Base-by-base conservation (phyloP, 2,113 vertebrate genomes). In the Nyctereutes procyonoides region DNA sequence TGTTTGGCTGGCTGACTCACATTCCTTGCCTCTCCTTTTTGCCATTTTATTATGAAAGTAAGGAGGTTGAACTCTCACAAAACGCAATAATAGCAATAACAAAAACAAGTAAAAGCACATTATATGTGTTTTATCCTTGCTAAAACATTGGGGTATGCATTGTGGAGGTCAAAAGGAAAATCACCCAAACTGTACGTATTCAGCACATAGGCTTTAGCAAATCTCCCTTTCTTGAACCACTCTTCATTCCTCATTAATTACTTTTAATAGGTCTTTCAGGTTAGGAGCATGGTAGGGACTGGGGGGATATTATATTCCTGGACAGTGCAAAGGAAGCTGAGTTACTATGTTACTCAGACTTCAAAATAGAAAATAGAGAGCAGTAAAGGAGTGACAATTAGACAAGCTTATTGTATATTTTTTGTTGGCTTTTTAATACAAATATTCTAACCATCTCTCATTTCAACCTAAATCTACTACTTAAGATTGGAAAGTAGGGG, bases 1-100 rank as follows among this genome's bases (percentile, higher is more conserved):
- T 90, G 97, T 96, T 96, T 98, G 96, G 97, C 97, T 97, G 97
- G 90, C 97, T 98, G 90, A 93, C 81, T 97, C 94, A 97, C 94
- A 96, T 96, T 96, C 90, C 93, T 95, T 87, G 88, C 43, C 83
- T 95, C 80, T 24, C 95, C 79, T 90, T 95, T 97, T 92, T 91
- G 71, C 94, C 94, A 96, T 97, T 98, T 96, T 96, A 91, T 95
- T 96, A 91, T 24, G 71, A 94, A 79, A 81, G 16, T 48, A 96
- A 93, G 71, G 76, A 91, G 93, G 76, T 55, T 87, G 93, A 80
- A 65, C 67, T 83, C 77, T 76, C 24, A 95, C 85, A 95, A 96
- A 90, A 90, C 19, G 26, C 48, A 55, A n/a, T 63, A 81, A 93
- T 71, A 93, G 82, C 19, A 91, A 67, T 81, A 96, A 88, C 88